Evolutionary conservation across 35 echinoderm and acorn worm species (phyloP).

Genomic region (Diadema setosum): DNA sequence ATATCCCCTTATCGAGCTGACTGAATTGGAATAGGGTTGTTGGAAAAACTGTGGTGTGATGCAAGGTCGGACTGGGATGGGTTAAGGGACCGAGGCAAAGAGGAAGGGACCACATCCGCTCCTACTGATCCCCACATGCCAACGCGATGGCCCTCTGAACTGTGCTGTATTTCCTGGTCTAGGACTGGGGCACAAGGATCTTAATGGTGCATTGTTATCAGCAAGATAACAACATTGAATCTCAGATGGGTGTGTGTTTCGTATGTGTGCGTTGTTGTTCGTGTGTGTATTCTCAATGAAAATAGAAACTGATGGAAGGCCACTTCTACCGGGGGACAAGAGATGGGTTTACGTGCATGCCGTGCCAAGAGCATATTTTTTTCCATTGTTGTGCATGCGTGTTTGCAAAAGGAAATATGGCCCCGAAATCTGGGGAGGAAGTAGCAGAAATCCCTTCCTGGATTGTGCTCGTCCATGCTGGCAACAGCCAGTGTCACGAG

Average conservation of each 20-base stretch:
- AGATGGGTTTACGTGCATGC: not conserved
- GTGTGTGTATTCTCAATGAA: too few species aligned
- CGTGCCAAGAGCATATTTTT: not conserved
- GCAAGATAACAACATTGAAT: not conserved
- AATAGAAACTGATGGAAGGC: too few species aligned
- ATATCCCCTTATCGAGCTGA: too few species aligned
- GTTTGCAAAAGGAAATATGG: constrained; percentile 15
- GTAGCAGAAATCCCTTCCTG: not conserved
- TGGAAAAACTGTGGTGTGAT: too few species aligned
- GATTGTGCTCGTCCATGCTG: not conserved
- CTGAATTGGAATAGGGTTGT: too few species aligned
- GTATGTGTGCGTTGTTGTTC: too few species aligned
- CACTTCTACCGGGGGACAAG: too few species aligned
- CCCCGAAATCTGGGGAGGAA: not conserved
- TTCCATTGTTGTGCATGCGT: too few species aligned
- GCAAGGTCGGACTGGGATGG: too few species aligned
- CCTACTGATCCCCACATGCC: not conserved
- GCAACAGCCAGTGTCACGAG: not conserved
- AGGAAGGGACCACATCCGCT: not conserved
- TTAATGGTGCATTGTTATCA: not conserved
- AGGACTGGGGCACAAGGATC: constrained; percentile 1
- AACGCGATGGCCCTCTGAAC: not conserved
- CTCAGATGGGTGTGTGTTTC: too few species aligned
- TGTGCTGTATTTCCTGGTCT: not conserved
- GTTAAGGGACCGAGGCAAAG: too few species aligned